These are phyloP conservation scores for Sylvietta virens DNA, from an alignment of 2,113 vertebrate genomes.

Conservation along the genomic window DNA sequence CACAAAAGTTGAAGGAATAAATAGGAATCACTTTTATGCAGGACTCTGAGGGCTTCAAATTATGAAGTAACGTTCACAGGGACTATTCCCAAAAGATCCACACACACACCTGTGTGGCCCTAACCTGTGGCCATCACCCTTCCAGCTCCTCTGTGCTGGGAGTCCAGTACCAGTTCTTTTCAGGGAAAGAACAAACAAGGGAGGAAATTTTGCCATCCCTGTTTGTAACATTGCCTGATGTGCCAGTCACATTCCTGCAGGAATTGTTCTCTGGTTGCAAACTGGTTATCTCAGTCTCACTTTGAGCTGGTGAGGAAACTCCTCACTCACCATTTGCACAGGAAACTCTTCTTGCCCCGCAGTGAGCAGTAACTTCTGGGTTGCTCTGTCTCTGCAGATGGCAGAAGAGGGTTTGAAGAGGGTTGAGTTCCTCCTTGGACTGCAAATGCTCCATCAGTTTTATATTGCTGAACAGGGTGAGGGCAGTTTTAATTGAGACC, in stretches of 20 bases:
- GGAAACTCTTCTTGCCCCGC: neutral
- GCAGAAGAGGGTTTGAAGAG: neutral
- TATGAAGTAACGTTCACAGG: neutral
- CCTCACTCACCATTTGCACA: neutral
- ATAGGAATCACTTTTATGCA: neutral
- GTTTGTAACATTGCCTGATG: accelerated
- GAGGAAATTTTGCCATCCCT: neutral
- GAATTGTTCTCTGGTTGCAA: neutral
- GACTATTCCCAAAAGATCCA: neutral
- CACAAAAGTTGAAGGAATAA: neutral
- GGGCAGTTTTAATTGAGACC: neutral
- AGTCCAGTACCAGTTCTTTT: neutral
- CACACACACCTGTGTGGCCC: no score
- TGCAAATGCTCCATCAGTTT: neutral
- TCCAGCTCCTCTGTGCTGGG: neutral
- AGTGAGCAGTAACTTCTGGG: neutral
- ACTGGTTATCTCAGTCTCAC: neutral
- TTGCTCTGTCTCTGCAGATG: neutral
- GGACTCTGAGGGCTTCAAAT: neutral
- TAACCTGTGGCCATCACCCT: no score
- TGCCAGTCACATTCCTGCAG: neutral
- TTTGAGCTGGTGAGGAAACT: neutral
- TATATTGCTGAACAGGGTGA: neutral
- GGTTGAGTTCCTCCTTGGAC: neutral
- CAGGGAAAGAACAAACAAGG: neutral